Percentiles rank a stretch among this genome's conserved stretches.
phyloP scores from a whole-genome alignment of 2,113 vertebrate genomes.

The Calcarius ornatus region DNA sequence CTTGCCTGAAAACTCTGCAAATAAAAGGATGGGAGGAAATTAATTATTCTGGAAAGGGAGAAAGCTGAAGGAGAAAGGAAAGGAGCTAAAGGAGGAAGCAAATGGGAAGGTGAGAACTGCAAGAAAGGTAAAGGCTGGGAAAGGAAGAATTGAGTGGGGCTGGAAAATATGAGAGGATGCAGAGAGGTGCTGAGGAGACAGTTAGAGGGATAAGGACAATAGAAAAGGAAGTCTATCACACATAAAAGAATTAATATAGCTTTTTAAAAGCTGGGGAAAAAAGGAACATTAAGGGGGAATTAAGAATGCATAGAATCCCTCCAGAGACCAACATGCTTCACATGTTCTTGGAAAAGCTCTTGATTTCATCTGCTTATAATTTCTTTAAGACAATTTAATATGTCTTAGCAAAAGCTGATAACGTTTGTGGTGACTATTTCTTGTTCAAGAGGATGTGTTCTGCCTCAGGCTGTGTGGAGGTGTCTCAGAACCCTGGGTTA shows the following conservation, averaged over 20 bases:
- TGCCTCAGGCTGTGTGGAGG: not conserved
- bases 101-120: not conserved
- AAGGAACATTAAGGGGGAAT: not conserved
- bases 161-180: not conserved
- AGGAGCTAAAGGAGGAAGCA: not conserved
- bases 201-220: not conserved
- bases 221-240: not conserved
- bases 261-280: not conserved
- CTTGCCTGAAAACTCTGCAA: not conserved
- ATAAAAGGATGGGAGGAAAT: not conserved
- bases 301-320: not conserved
- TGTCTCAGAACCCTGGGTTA: not conserved
- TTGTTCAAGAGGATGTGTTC: not conserved
- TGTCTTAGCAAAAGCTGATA: not conserved
- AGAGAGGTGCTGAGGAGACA: not conserved
- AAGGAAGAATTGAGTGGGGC: not conserved
- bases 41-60: not conserved
- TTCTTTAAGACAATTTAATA: not conserved
- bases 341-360: not conserved
- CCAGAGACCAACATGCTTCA: not conserved
- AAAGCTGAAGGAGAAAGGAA: not conserved
- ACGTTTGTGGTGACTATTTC: not conserved
- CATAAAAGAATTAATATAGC: not conserved
- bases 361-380: not conserved
- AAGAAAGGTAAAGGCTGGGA: not conserved